Evolutionary conservation across 2,113 vertebrate species (phyloP), one percentile per base, ranked within the genome.

Genomic region (Brachypodius melanocephalos): DNA sequence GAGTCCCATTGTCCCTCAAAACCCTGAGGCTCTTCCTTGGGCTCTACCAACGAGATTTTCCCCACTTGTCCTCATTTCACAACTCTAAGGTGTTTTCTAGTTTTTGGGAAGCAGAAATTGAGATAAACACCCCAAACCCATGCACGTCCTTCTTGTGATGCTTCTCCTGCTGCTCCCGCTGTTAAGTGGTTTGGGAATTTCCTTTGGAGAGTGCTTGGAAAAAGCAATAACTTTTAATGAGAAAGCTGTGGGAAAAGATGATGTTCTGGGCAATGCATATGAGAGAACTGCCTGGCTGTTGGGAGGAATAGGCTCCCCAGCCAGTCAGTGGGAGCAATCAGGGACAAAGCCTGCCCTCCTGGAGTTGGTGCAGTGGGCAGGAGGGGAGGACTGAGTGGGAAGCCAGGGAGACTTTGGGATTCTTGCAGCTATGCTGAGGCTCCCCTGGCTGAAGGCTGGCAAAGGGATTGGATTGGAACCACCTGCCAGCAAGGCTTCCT

Each of bases 231-330:
- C 15, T 82, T 51, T 63, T 40, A 38, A 22, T 10, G 32, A 45
- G 25, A 32, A 73, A 32, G 17, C 2, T 34, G 21, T 7, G 14
- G 34, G 14, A 10, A 89, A 76, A 34, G 22, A 32, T 0, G 8
- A 4, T 0, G 1, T 19, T 66, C 24, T 10, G 62, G 20, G 24
- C 0, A 3, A 38, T 20, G 42, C 7, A 11, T 0, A 1, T 2
- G 8, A 25, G 61, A 65, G 3, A 83, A 8, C 31, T 68, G 54
- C 52, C 29, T 0, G 0, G 18, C 13, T 48, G 21, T 25, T 1
- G 1, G 12, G 18, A 29, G 28, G 1, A 58, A 17, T 8, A 13
- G 6, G 16, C 45, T 83, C 32, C 25, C 17, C 40, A 79, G 21
- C 8, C 21, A 6, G 14, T 4, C 3, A 8, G 32, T 29, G 43